These are phyloP conservation scores for Athalia rosae DNA, from an alignment of 2,888 invertebrate genomes.

Conservation along the genomic window DNA sequence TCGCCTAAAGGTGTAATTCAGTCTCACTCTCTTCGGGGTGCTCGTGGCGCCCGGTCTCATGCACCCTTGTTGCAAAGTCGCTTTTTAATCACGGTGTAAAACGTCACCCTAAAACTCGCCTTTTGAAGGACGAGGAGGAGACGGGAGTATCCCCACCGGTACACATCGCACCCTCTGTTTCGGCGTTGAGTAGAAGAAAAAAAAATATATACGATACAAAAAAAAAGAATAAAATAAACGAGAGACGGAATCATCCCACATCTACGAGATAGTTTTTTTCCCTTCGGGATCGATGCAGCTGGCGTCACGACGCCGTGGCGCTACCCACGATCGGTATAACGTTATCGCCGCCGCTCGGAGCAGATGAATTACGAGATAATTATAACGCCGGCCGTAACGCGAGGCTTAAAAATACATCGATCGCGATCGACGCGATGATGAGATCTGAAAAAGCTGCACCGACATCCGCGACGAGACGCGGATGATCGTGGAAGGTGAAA, in stretches of 20 bases:
- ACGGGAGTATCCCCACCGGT: not conserved
- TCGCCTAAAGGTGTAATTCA: slow-evolving; percentile 50
- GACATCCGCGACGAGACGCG: no score
- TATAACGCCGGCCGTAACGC: not conserved
- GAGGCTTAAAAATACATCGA: not conserved
- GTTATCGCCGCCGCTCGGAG: not conserved
- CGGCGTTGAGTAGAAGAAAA: not conserved
- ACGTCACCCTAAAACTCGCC: slow-evolving; percentile 46
- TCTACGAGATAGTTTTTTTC: no score
- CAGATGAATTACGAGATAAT: not conserved
- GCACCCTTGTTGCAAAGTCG: slow-evolving; percentile 52
- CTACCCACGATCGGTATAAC: not conserved
- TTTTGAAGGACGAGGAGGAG: not conserved
- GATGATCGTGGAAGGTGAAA: not conserved
- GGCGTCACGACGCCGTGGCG: no score
- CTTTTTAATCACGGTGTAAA: slow-evolving; percentile 64
- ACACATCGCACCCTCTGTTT: not conserved
- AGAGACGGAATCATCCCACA: not conserved
- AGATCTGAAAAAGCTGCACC: not conserved
- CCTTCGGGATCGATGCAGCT: not conserved
- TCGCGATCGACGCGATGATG: not conserved
- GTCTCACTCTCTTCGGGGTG: slow-evolving; percentile 47
- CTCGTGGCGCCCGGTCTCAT: slow-evolving; percentile 36
- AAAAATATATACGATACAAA: no score
- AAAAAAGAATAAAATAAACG: no score